Percentiles rank a stretch among this genome's conserved stretches.
These are phyloP conservation scores for Pterostichus niger DNA, from an alignment of 2,888 invertebrate genomes.

Conservation along the genomic window DNA sequence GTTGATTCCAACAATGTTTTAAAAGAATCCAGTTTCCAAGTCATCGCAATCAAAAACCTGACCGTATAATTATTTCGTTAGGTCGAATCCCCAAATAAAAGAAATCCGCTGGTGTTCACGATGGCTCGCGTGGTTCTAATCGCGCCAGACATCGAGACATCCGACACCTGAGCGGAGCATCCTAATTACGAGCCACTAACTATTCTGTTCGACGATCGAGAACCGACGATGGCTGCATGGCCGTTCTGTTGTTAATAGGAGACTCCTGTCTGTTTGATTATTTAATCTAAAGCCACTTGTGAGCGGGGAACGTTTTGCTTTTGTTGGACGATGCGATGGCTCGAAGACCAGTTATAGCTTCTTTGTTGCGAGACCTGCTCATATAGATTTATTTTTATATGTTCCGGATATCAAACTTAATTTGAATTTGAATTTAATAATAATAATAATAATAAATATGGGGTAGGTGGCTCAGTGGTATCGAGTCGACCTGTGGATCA, in stretches of 20 bases:
- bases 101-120: background rate
- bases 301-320: background rate
- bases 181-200: conserved; percentile 27
- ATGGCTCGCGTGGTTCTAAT: no score
- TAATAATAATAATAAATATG: no score
- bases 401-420: no score
- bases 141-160: no score
- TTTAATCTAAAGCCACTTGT: conserved; percentile 44
- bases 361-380: no score
- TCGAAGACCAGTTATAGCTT: no score
- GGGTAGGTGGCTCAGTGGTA: no score
- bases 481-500: no score
- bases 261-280: conserved; percentile 38
- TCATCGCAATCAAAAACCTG: background rate
- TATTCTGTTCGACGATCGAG: background rate
- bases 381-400: no score
- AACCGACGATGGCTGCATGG: background rate
- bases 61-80: conserved; percentile 27
- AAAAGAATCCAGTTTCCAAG: no score
- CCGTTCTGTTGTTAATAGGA: background rate
- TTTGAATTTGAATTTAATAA: no score
- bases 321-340: background rate
- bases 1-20: background rate
- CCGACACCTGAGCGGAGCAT: conserved; percentile 21
- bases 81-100: conserved; percentile 13